A percentile compares a stretch with the other conserved stretches of the same genome.
Conservation (phyloP, 2,797 vertebrate species). For the Picus viridis region DNA sequence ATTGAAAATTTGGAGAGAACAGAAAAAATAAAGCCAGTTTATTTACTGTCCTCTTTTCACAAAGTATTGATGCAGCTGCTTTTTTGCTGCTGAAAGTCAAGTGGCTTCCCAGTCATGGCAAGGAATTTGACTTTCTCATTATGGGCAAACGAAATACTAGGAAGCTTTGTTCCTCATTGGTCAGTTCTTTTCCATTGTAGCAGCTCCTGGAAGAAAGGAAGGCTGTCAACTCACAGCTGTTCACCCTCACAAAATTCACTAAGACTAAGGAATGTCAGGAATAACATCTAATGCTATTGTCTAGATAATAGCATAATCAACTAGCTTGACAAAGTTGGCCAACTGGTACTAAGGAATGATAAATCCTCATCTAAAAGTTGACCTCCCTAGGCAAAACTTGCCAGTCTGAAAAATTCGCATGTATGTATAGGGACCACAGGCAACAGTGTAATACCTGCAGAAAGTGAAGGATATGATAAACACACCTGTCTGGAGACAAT, state of each 20-base stretch:
- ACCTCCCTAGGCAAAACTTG: background rate
- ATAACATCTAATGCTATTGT: background rate
- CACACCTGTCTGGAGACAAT: background rate
- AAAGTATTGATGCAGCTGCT: conserved; percentile 27
- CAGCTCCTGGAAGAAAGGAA: background rate
- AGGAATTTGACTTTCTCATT: conserved; percentile 32
- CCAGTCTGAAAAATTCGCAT: background rate
- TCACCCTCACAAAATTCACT: background rate
- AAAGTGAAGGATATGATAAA: background rate
- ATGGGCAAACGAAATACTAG: background rate
- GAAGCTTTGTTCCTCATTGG: background rate
- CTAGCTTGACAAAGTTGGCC: background rate
- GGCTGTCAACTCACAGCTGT: background rate
- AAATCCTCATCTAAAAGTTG: background rate
- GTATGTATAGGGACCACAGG: background rate
- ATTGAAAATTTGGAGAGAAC: background rate
- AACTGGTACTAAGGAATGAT: background rate
- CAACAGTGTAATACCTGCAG: background rate
- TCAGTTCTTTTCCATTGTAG: background rate
- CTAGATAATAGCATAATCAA: background rate
- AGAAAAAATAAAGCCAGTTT: background rate
- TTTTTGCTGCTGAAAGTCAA: conserved; percentile 13
- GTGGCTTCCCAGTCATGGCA: background rate
- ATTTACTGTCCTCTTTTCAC: conserved; percentile 1
- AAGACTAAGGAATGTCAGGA: background rate